These are phyloP conservation scores for Lepidurus couesii DNA, from an alignment of 1,140 invertebrate species.

Conservation along the genomic window DNA sequence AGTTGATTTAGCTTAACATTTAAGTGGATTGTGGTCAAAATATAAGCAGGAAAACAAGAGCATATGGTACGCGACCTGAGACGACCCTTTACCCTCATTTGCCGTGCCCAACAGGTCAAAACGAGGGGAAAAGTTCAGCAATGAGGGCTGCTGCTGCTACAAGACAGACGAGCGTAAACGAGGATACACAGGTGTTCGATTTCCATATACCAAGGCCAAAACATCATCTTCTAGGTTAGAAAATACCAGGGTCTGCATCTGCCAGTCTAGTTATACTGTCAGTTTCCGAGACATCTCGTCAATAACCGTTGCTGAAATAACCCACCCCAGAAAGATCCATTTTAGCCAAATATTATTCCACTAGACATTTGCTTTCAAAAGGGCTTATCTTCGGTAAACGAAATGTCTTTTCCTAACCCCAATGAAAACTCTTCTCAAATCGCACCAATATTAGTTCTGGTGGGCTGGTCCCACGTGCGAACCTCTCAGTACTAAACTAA, in stretches of 20 bases:
- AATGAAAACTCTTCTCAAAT: neutral
- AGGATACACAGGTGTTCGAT: neutral
- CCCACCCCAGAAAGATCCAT: too few relatives aligned
- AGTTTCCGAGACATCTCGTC: too few relatives aligned
- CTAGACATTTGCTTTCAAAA: too few relatives aligned
- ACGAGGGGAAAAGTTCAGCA: neutral
- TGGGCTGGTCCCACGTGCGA: neutral
- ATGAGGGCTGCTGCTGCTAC: neutral
- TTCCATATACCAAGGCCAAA: neutral
- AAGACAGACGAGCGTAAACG: neutral
- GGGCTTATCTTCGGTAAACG: too few relatives aligned
- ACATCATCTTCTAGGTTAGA: neutral
- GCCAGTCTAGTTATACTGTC: too few relatives aligned
- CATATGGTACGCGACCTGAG: neutral
- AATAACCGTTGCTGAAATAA: too few relatives aligned
- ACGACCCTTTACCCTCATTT: constrained; percentile 8
- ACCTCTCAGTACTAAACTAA: neutral
- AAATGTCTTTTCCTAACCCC: neutral
- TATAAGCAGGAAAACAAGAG: neutral
- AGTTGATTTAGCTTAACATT: neutral
- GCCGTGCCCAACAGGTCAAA: neutral
- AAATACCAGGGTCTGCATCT: neutral
- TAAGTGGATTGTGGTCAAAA: neutral
- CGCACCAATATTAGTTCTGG: constrained; percentile 16
- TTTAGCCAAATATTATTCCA: too few relatives aligned